Evolutionary conservation across 2,888 invertebrate species (phyloP).

Genomic region (Cataglyphis albicans): DNA sequence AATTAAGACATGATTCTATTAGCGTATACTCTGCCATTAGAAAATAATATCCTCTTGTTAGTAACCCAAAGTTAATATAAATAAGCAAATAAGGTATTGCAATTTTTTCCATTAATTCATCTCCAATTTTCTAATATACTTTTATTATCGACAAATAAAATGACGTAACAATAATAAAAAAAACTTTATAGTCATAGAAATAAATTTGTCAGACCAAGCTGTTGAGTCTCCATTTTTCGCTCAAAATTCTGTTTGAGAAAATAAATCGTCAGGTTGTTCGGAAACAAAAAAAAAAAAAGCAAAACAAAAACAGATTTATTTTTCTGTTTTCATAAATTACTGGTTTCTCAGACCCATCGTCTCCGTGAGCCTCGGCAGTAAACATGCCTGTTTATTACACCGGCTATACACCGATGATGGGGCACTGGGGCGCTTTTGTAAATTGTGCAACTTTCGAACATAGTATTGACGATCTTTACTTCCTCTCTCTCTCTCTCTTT

Average conservation of each 20-base stretch:
- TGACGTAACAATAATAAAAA: background rate
- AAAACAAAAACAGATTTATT: background rate
- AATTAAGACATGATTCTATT: slow-evolving; percentile 25
- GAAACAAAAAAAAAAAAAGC: background rate
- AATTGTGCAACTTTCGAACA: slow-evolving; percentile 38
- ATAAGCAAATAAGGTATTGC: background rate
- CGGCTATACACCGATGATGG: slow-evolving; percentile 14
- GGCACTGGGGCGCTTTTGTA: slow-evolving; percentile 38
- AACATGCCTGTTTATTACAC: slow-evolving; percentile 10
- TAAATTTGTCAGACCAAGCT: background rate
- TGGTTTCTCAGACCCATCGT: background rate
- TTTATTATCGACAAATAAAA: background rate
- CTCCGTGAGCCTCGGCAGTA: background rate
- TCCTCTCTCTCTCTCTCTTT: background rate
- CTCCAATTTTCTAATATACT: slow-evolving; percentile 11
- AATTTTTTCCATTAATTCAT: background rate
- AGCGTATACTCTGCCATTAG: slow-evolving; percentile 13
- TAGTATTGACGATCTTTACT: background rate
- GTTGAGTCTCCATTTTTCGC: background rate
- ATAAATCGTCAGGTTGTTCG: slow-evolving; percentile 4
- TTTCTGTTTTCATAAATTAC: slow-evolving; percentile 4
- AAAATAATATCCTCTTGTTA: slow-evolving; percentile 39
- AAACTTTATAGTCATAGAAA: background rate
- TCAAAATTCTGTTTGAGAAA: background rate
- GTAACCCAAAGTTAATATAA: background rate